Evolutionary conservation across 2,797 vertebrate genomes (phyloP).

Genomic region (Eidolon dupreanum): DNA sequence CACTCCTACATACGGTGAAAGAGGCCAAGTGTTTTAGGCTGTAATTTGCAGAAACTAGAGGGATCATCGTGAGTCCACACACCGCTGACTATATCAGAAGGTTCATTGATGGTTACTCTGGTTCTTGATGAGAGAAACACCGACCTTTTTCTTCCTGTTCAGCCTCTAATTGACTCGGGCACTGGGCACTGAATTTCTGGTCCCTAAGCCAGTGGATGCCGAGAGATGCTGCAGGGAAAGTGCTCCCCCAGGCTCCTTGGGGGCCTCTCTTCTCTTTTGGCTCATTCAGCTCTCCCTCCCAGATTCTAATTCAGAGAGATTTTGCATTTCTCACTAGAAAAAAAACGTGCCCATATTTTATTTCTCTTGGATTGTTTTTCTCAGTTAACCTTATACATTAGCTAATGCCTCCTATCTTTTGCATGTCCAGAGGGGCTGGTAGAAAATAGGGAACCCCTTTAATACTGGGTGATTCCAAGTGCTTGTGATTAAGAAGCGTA

Average conservation of each 20-base stretch:
- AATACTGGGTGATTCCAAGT: background rate
- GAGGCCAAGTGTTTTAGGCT: background rate
- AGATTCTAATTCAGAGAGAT: background rate
- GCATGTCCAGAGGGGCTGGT: background rate
- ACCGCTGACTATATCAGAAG: background rate
- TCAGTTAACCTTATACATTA: background rate
- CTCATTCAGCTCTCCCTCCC: background rate
- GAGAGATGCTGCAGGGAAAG: background rate
- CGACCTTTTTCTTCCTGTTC: background rate
- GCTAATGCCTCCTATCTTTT: background rate
- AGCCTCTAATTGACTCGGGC: background rate
- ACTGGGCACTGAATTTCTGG: background rate
- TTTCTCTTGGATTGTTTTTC: background rate
- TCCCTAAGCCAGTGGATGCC: no score
- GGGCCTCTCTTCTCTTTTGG: background rate
- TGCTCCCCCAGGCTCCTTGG: rapidly evolving
- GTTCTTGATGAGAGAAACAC: background rate
- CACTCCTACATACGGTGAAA: background rate
- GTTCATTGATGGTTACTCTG: background rate
- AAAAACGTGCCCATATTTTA: background rate
- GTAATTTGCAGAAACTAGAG: background rate
- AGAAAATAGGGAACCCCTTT: background rate
- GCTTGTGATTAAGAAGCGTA: background rate
- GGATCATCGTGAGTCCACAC: background rate
- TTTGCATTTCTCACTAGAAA: background rate